These are phyloP conservation scores for Clarias laeviceps DNA, from an alignment of 2,797 vertebrate genomes.

Conservation along the genomic window DNA sequence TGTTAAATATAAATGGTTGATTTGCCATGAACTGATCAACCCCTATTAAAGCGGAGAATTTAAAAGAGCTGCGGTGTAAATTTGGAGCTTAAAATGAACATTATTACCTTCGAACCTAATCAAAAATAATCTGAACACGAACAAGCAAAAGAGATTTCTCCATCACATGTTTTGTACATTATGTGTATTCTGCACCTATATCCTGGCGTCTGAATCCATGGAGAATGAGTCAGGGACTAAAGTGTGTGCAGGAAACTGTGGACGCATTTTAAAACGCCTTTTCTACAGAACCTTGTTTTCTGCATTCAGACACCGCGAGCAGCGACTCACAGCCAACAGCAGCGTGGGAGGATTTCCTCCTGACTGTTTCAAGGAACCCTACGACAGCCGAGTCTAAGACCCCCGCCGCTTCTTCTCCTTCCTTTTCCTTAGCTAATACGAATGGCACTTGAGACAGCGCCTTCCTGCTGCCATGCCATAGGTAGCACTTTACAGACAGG, in stretches of 20 bases:
- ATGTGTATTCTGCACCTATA: neutral
- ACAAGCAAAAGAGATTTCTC: neutral
- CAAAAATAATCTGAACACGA: neutral
- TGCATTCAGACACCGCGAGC: neutral
- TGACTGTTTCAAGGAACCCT: slow-evolving; percentile 16
- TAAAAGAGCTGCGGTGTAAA: neutral
- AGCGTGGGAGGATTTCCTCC: slow-evolving; percentile 46
- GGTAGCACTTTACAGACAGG: slow-evolving; percentile 31
- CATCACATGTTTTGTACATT: neutral
- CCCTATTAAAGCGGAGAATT: neutral
- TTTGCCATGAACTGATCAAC: neutral
- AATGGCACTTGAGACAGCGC: neutral
- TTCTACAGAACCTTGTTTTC: neutral
- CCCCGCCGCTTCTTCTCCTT: slow-evolving; percentile 12
- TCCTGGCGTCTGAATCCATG: neutral
- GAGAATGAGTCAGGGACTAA: neutral
- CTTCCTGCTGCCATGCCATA: slow-evolving; percentile 8
- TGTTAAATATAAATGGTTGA: neutral
- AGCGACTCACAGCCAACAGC: neutral
- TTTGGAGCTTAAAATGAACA: neutral
- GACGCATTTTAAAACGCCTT: neutral
- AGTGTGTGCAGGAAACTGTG: neutral
- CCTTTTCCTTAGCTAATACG: neutral
- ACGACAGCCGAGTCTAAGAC: neutral
- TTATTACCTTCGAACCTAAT: neutral